phyloP scores from a whole-genome alignment of 1,140 invertebrate species.

The Mesaphorura yosii region DNA sequence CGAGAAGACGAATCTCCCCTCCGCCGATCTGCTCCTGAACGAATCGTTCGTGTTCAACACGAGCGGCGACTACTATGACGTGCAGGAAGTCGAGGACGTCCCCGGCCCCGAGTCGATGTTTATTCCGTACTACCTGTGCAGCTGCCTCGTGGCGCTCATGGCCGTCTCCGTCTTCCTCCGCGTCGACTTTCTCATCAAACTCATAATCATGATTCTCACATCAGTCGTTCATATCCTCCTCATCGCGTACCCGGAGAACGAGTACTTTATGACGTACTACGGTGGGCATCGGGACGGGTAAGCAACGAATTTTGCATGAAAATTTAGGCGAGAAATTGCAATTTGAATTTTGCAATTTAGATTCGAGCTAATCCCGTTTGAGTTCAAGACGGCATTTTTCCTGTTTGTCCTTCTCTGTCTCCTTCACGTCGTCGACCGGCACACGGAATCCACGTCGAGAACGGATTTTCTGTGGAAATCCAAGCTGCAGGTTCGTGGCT shows the following conservation, averaged over 20 bases:
- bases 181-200: slow-evolving; percentile 68
- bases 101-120: no score
- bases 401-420: slow-evolving; percentile 46
- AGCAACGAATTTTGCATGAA: slow-evolving; percentile 34
- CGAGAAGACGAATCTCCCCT: not conserved
- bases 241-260: slow-evolving; percentile 44
- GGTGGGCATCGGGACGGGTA: slow-evolving; percentile 44
- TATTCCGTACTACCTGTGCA: slow-evolving; percentile 66
- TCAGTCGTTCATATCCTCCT: slow-evolving; percentile 50
- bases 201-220: slow-evolving; percentile 59
- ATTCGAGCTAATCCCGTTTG: slow-evolving; percentile 51
- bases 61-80: no score
- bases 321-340: not conserved
- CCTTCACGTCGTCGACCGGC: slow-evolving; percentile 66
- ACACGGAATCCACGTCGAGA: slow-evolving; percentile 72
- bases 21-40: not conserved
- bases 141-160: slow-evolving; percentile 60
- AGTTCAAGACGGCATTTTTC: slow-evolving; percentile 49
- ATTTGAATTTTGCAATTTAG: slow-evolving; percentile 39
- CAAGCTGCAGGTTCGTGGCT: slow-evolving; percentile 45
- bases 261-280: slow-evolving; percentile 50
- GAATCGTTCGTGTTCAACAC: no score
- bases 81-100: no score
- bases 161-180: slow-evolving; percentile 71
- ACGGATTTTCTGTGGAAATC: slow-evolving; percentile 86